Evolutionary conservation across 2,113 vertebrate species (phyloP).

Genomic region (Haplotaxodon microlepis): DNA sequence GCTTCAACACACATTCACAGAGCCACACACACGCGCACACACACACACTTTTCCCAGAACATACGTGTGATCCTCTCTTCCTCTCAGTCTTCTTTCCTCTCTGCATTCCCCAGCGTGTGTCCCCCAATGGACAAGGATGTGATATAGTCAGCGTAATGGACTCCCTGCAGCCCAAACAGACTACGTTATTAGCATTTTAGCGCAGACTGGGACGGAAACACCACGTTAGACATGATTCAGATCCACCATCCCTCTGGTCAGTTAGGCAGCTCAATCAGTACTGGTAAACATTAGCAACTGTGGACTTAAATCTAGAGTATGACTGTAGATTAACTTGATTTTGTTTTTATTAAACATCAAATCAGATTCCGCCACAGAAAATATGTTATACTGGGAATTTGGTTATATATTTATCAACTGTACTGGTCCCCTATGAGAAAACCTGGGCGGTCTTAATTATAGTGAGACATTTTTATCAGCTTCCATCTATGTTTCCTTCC

Average conservation of each 20-base stretch:
- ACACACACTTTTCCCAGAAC: not conserved
- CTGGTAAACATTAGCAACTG: not conserved
- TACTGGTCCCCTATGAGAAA: not conserved
- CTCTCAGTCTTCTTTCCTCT: conserved; percentile 9
- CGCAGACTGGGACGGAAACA: not conserved
- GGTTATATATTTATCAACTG: conserved; percentile 6
- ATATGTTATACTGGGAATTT: not conserved
- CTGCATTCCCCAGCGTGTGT: conserved; percentile 1
- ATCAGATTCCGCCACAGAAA: not conserved
- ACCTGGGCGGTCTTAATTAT: not conserved
- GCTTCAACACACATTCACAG: conserved; percentile 6
- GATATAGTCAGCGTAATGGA: conserved; percentile 34
- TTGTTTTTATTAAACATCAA: not conserved
- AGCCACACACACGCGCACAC: not conserved
- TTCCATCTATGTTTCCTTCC: not conserved
- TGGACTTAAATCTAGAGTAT: not conserved
- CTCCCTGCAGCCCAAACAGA: conserved; percentile 40
- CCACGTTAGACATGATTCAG: conserved; percentile 4
- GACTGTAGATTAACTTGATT: not conserved
- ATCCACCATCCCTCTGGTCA: not conserved
- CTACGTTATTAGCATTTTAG: conserved; percentile 36
- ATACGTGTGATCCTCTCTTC: not conserved
- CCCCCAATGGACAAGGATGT: conserved; percentile 15
- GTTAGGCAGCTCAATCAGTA: conserved; percentile 19
- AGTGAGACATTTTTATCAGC: conserved; percentile 39